Evolutionary conservation across 2,113 vertebrate species (phyloP).

Genomic region (Epinephelus lanceolatus): DNA sequence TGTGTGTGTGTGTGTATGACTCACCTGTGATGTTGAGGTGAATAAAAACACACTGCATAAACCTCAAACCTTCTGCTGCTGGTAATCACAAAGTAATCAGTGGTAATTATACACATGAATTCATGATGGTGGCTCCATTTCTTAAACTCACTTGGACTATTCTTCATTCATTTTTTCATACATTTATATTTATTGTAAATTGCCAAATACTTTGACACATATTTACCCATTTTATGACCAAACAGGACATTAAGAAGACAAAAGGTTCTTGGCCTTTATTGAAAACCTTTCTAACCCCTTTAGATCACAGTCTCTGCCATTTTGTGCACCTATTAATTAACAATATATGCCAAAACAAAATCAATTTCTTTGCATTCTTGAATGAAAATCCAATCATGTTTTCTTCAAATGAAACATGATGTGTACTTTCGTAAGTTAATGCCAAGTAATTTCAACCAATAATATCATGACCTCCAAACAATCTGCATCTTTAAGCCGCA

Average conservation of each 20-base stretch:
- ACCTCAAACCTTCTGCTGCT: neutral
- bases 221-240: neutral
- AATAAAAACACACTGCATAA: conserved; percentile 18
- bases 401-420: no score
- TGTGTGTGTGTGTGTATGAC: conserved; percentile 29
- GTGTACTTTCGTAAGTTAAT: no score
- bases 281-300: no score
- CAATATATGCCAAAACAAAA: no score
- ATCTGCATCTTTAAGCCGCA: no score
- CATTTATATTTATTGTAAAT: neutral
- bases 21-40: conserved; percentile 41
- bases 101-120: neutral
- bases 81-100: neutral
- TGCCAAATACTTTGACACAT: neutral
- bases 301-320: no score
- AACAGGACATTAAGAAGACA: neutral
- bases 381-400: no score
- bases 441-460: no score
- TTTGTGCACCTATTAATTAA: no score
- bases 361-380: no score
- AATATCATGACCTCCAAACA: no score
- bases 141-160: neutral
- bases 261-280: neutral
- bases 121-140: neutral
- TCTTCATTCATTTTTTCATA: neutral